Evolutionary conservation across 2,888 invertebrate genomes (phyloP), one percentile per base, ranked within the genome.

Genomic region (Melieria crassipennis): DNA sequence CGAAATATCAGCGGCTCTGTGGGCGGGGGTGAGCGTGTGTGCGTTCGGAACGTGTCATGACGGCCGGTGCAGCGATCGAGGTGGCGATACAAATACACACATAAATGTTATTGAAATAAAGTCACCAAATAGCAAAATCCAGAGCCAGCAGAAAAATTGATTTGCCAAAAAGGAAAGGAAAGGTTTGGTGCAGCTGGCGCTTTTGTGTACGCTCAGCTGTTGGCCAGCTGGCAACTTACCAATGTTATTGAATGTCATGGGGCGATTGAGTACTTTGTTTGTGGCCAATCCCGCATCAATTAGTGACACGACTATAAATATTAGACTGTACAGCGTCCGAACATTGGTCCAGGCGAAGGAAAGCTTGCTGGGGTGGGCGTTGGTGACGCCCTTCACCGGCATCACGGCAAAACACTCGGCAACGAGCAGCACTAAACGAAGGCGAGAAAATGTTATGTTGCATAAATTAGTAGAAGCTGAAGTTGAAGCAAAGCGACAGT

Each of bases 321-420:
- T 11, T 10, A 85, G 47, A 50, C 82, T 77, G 63, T 81, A 85
- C 55, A 80, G 72, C 4, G 84, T 82, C 45, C 85, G 82, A 63
- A 81, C 52, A 70, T 79, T 78, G 1, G 71, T 71, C 86, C 86
- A 87, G 7, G 84, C 82, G 69, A 87, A 88, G 75, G 80, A 82
- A 9, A 88, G 83, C 57, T 86, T 79, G 3, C 84, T 84, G 0
- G 89, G 86, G 74, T 88, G 86, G 3, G 85, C 79, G 5, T 84
- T 81, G 16, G 84, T 87, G 1, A 89, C 81, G 0, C 89, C 89
- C 43, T 84, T 82, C 0, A 90, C 88, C 0, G 90, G 90, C 83
- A 90, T 86, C 66, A 90, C 79, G 65, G 87, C 88, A 61, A 90
- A 90, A 52, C 85, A 87, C 76, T 89, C 88, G 0, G 89, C 89